A percentile compares a stretch with the other conserved stretches of the same genome.
Conservation (phyloP, 2,797 vertebrate genomes). For the Danio tinwini region DNA sequence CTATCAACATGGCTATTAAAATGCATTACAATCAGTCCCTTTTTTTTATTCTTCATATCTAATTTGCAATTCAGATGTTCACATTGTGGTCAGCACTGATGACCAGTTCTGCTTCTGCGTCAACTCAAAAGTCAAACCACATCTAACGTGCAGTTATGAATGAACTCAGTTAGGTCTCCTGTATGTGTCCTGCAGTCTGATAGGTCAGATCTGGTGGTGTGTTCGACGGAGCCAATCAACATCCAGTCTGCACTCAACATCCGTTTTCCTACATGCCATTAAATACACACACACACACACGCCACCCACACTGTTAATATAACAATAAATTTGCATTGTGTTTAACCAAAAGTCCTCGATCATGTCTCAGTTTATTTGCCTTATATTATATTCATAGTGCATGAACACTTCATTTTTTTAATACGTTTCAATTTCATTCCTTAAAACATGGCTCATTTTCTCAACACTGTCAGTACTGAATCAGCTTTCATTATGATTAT, state of each 20-base stretch:
- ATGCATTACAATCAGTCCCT: background rate
- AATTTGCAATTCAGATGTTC: background rate
- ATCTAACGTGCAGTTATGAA: conserved; percentile 6
- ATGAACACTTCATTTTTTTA: background rate
- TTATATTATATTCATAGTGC: background rate
- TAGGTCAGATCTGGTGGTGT: conserved; percentile 72
- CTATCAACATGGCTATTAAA: background rate
- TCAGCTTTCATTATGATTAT: background rate
- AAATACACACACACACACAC: background rate
- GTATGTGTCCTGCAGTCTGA: conserved; percentile 37
- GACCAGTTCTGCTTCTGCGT: background rate
- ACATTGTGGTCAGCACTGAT: background rate
- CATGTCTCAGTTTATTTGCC: background rate
- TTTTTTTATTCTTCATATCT: background rate
- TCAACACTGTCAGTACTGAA: background rate
- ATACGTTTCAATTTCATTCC: background rate
- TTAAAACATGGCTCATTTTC: background rate
- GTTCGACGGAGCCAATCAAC: conserved; percentile 71
- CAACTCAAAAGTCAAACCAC: background rate
- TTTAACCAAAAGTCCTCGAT: background rate
- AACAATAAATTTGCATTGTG: background rate
- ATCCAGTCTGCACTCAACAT: background rate
- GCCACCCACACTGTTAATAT: background rate
- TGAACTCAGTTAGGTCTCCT: conserved; percentile 32
- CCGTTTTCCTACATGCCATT: conserved; percentile 7